Evolutionary conservation across 2,113 vertebrate genomes (phyloP), one percentile per base, ranked within the genome.

Genomic region (Bucco capensis): DNA sequence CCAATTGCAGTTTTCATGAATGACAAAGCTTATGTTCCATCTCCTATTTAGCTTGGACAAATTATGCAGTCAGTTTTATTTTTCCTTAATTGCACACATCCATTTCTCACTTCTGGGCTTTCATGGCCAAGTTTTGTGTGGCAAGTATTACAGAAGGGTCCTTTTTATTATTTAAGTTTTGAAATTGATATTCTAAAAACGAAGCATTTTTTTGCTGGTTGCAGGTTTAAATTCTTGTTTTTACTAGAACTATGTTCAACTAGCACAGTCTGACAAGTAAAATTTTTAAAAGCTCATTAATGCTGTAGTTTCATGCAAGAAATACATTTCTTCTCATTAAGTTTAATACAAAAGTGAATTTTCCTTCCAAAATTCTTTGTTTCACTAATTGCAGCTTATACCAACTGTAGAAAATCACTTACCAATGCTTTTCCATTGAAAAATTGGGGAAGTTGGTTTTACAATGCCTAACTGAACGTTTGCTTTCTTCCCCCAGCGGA

Each of bases 401-500:
- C 78, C 74, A 92, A 25, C 38, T 76, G 23, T 40, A 93, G 69
- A 75, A 86, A 83, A 87, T 33, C 30, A 47, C 80, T 92, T 88
- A 87, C 53, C 42, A 67, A 19, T 75, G 46, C 46, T 74, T 84
- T 91, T 93, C 76, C 82, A 44, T 33, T 42, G n/a, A 49, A 93
- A 75, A 86, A 51, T n/a, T 73, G 56, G 40, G 85, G 53, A 37
- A 7, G 30, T 62, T 93, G 24, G 62, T 47, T 86, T 95, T 86
- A 30, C 80, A 46, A 62, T 27, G 11, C 65, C 81, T 97, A 73
- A 97, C 13, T 78, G 51, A 86, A 31, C 96, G 64, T 96, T 90
- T 96, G 18, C 71, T 90, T 53, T 96, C 96, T 81, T 77, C 38
- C 77, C 95, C 62, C 84, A 99, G 99, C 99, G 88, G 99, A 99